Base-by-base conservation (phyloP, 2,888 invertebrate genomes). In the Platycheirus albimanus region DNA sequence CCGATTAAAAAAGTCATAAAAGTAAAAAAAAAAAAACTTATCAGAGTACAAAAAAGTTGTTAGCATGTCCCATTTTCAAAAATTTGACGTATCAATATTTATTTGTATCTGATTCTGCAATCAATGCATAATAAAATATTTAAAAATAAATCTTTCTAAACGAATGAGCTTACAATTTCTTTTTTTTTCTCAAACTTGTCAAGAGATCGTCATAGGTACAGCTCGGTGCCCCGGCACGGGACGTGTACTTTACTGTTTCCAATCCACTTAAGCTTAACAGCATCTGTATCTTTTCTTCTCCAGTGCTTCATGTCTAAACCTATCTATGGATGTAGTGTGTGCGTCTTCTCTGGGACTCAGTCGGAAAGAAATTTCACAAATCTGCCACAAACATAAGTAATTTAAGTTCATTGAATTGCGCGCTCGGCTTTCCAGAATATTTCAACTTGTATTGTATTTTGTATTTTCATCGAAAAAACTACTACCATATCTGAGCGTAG, bases 381-480 rank as follows among this genome's bases (percentile, higher is more conserved):
- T 71, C 61, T 45, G 36, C 47, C 61, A 61, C 20, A 38, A 6
- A 13, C 5, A 56, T 10, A 54, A 74, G 56, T 67, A 67, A 66
- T 61, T 72, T 67, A 61, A 64, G 77, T 71, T 72, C 67, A 81
- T 66, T 81, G 76, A 76, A 81, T 66, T 67, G 81, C 67, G 64
- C 33, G 52, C 56, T 64, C 76, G 33, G 41, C 63, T 72, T 52
- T 83, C 19, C 47, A 61, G 81, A 77, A 67, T 47, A 67, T 45
- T 54, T 28, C 43, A 64, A 63, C 47, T 61, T 69, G 41, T 64
- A 43, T 75, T 58, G 47, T 66, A 63, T 51, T 45, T 72, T 67
- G 61, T 77, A 0, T 77, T 64, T 61, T 69, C 61, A 77, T 61
- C 67, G 63, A 83, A 76, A 15, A 56, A 38, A 56, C 56, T n/a